These are phyloP conservation scores for Campoplex nolae DNA, from an alignment of 2,888 invertebrate species.

Conservation along the genomic window DNA sequence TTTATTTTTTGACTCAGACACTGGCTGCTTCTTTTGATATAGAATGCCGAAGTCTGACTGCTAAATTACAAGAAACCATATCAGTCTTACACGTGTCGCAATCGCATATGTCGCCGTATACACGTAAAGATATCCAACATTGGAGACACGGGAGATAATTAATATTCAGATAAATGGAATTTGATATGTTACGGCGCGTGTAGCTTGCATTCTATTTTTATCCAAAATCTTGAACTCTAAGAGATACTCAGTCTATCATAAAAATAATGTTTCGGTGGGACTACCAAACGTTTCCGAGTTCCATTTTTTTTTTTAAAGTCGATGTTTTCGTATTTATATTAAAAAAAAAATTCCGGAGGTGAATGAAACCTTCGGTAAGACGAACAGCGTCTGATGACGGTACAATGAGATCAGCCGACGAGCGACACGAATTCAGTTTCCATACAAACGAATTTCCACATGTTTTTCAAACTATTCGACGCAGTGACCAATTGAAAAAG, in stretches of 20 bases:
- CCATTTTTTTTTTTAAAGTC: slow-evolving; percentile 7
- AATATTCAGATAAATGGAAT: not conserved
- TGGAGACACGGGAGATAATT: not conserved
- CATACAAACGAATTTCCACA: slow-evolving; percentile 1
- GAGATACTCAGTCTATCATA: not conserved
- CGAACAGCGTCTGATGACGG: slow-evolving; percentile 75
- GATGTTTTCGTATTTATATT: slow-evolving; percentile 39
- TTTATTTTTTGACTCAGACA: not conserved
- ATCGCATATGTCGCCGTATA: not conserved
- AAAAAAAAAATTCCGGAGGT: slow-evolving; percentile 24
- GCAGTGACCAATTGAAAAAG: slow-evolving; percentile 20
- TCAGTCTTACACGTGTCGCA: slow-evolving; percentile 66
- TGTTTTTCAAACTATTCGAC: slow-evolving; percentile 21
- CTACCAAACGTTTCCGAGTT: slow-evolving; percentile 18
- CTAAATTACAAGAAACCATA: slow-evolving; percentile 4
- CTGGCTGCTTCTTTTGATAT: not conserved
- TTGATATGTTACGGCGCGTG: not conserved
- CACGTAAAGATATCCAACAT: slow-evolving; percentile 24
- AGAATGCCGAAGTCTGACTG: not conserved
- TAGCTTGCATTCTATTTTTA: not conserved
- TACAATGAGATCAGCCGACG: slow-evolving; percentile 73
- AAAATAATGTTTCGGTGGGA: slow-evolving; percentile 10
- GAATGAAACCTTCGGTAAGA: slow-evolving; percentile 31
- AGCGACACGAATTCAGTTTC: slow-evolving; percentile 64
- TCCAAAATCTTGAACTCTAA: not conserved